Evolutionary conservation across 1,140 invertebrate species (phyloP).

Genomic region (Pollicipes pollicipes): DNA sequence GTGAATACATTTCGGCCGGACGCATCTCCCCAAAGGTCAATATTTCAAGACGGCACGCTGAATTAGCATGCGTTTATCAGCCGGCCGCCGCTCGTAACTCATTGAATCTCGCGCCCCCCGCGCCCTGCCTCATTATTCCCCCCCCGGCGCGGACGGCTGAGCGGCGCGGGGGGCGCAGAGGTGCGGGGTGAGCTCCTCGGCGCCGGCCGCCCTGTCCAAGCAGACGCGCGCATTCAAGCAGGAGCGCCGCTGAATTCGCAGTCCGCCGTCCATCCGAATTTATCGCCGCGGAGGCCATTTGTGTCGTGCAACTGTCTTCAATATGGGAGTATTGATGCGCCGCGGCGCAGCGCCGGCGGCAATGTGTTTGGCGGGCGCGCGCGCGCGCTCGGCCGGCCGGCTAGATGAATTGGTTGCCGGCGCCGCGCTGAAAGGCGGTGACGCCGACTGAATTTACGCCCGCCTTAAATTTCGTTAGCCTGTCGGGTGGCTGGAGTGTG

Average conservation of each 20-base stretch:
- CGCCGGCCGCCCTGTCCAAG: not conserved
- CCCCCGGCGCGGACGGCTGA: not conserved
- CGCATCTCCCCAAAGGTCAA: not conserved
- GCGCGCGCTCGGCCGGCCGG: too few relatives aligned
- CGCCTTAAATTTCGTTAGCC: constrained; percentile 10
- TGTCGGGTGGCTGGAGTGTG: constrained; percentile 8
- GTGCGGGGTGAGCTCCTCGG: too few relatives aligned
- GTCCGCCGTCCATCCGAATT: not conserved
- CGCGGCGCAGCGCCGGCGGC: too few relatives aligned
- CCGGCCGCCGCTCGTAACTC: not conserved
- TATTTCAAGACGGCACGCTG: not conserved
- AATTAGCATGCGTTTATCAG: not conserved
- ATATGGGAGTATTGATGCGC: constrained; percentile 3
- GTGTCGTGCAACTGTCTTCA: not conserved
- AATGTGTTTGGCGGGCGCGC: too few relatives aligned
- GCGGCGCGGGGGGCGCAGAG: too few relatives aligned
- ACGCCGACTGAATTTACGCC: constrained; percentile 10
- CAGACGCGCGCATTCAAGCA: too few relatives aligned
- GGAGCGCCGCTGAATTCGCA: not conserved
- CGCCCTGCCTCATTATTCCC: not conserved
- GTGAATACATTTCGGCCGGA: not conserved
- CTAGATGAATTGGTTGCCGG: not conserved
- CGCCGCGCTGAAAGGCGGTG: constrained; percentile 9
- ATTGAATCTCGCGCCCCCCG: not conserved
- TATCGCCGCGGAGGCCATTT: constrained; percentile 1